These are phyloP conservation scores for Menura novaehollandiae DNA, from an alignment of 2,113 vertebrate species.

Conservation along the genomic window DNA sequence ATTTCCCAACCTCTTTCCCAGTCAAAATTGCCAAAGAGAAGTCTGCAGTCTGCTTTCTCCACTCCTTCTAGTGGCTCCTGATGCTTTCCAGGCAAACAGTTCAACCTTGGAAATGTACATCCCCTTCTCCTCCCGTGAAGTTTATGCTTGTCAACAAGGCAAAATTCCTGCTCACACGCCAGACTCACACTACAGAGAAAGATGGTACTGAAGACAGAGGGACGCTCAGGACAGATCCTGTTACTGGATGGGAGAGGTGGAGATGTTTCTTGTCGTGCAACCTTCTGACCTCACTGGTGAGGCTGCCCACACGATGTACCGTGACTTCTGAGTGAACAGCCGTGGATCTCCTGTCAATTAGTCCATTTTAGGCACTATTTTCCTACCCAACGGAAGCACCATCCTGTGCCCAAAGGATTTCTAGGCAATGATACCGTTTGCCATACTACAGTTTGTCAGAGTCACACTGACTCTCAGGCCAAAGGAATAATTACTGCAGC, in stretches of 20 bases:
- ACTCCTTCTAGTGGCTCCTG: neutral
- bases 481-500: neutral
- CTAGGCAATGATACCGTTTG: neutral
- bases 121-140: neutral
- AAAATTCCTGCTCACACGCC: neutral
- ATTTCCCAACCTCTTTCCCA: neutral
- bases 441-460: neutral
- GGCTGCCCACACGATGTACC: neutral
- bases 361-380: neutral
- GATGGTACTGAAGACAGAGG: neutral
- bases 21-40: neutral
- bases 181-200: neutral
- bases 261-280: neutral
- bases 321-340: neutral
- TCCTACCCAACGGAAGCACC: neutral
- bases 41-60: neutral
- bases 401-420: neutral
- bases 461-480: neutral
- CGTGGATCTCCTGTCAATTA: fast-evolving
- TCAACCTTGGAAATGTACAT: neutral
- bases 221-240: neutral
- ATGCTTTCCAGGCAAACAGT: neutral
- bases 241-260: neutral
- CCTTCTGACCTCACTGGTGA: neutral
- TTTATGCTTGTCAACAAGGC: neutral